Evolutionary conservation across 2,888 invertebrate species (phyloP), one percentile per base, ranked within the genome.

Genomic region (Brachyptera risi): DNA sequence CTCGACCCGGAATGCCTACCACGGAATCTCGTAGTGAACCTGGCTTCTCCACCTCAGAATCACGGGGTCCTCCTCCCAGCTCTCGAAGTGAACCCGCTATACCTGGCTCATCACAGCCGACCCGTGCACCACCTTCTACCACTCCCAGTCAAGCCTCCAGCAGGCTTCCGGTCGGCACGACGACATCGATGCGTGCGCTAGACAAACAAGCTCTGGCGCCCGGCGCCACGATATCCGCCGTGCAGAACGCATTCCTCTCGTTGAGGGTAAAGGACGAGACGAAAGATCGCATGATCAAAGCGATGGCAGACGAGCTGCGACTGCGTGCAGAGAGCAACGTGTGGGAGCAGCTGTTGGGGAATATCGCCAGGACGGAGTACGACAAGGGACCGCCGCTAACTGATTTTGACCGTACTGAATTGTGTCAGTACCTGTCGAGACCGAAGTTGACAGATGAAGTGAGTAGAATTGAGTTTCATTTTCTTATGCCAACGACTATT

Each of bases 251-350:
- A 2, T 47, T 47, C 47, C 5, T 23, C 11, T 2, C n/a, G 47
- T 35, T 64, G 27, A 37, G 56, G 24, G 62, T 58, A 11, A 66
- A 65, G 51, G 59, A 60, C 15, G 38, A 51, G 1, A 65, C 62
- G 23, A 66, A 66, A 58, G 68, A 68, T 60, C 54, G 62, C 21
- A 66, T 68, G 58, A 68, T 68, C 35, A 61, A 66, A 56, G 58
- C 54, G 31, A 47, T 68, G 50, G 68, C 68, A 9, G 67, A 67
- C 60, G 67, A 68, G 59, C 62, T 68, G 51, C 44, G 57, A 2
- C 42, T 63, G 5, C 51, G 65, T 58, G 64, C 60, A 4, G 59
- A 63, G 17, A 47, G 47, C 24, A 15, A 19, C 21, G 47, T 47
- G 19, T 47, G 47, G 47, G 11, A 47, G 47, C 21, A 47, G 11